Evolutionary conservation across 2,797 vertebrate genomes (phyloP).

Genomic region (Rhynchotus rufescens): DNA sequence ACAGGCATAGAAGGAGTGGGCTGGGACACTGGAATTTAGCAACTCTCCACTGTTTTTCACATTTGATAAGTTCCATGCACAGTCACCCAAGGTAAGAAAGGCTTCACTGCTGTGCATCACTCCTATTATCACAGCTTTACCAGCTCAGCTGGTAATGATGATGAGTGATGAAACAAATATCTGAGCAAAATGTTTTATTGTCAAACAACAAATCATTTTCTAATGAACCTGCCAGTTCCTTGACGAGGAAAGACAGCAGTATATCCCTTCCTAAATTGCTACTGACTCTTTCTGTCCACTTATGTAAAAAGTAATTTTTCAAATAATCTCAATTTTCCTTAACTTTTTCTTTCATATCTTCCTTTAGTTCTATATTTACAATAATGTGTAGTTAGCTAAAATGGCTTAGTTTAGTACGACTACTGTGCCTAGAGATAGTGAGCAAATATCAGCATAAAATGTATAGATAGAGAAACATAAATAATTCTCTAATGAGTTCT

Average conservation of each 20-base stretch:
- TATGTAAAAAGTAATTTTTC: neutral
- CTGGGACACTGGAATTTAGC: neutral
- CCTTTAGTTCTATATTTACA: neutral
- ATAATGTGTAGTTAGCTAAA: constrained; percentile 33
- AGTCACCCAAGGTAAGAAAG: neutral
- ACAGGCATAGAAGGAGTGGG: neutral
- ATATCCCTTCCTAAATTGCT: neutral
- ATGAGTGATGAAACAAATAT: neutral
- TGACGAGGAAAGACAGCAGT: neutral
- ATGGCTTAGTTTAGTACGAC: neutral
- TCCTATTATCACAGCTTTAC: neutral
- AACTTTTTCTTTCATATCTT: neutral
- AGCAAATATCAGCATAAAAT: neutral
- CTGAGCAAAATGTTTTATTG: neutral
- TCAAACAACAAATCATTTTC: neutral
- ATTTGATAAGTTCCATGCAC: neutral
- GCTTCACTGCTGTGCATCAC: neutral
- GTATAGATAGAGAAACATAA: constrained; percentile 4
- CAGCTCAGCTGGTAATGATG: neutral
- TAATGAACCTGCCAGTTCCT: neutral
- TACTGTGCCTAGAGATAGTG: constrained; percentile 13
- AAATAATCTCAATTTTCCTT: neutral
- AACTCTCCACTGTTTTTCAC: neutral
- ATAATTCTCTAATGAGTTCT: constrained; percentile 27
- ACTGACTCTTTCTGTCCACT: neutral